Percentiles rank a stretch among this genome's conserved stretches.
phyloP scores from a whole-genome alignment of 1,140 invertebrate genomes.

The Camponotus vicinus region DNA sequence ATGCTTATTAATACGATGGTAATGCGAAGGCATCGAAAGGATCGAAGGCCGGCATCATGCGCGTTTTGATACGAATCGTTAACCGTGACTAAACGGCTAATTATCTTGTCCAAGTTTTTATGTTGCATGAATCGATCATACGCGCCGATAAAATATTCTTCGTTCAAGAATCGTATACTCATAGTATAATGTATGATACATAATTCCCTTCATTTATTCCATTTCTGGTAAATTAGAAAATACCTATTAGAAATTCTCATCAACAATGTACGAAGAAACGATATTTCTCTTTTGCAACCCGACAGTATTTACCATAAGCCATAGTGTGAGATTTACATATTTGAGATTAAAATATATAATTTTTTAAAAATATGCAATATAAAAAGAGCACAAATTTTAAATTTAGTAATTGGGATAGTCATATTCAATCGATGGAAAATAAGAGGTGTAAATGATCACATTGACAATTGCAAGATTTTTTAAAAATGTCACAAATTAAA shows the following conservation, averaged over 20 bases:
- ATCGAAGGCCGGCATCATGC: constrained; percentile 54
- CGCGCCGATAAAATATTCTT: constrained; percentile 45
- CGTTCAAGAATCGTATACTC: constrained; percentile 18
- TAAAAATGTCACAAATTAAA: neutral
- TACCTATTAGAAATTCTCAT: neutral
- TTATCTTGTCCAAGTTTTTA: constrained; percentile 60
- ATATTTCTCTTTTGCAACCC: neutral
- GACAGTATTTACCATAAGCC: neutral
- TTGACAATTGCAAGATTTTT: constrained; percentile 1
- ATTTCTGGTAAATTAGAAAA: constrained; percentile 34
- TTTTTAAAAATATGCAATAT: neutral
- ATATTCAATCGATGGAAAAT: neutral
- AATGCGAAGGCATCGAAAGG: constrained; percentile 56
- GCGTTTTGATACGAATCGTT: constrained; percentile 63
- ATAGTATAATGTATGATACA: constrained; percentile 8
- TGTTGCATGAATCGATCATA: constrained; percentile 51
- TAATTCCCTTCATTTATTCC: constrained; percentile 51
- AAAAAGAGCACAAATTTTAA: neutral
- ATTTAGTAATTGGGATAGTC: neutral
- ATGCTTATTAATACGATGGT: constrained; percentile 59
- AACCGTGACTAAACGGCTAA: constrained; percentile 61
- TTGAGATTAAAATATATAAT: neutral
- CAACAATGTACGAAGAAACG: neutral
- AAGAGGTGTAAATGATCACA: neutral
- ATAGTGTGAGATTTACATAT: neutral